Evolutionary conservation across 64 coral and sea anemone genomes (phyloP), one percentile per base, ranked within the genome.

Genomic region (Platygyra sinensis): DNA sequence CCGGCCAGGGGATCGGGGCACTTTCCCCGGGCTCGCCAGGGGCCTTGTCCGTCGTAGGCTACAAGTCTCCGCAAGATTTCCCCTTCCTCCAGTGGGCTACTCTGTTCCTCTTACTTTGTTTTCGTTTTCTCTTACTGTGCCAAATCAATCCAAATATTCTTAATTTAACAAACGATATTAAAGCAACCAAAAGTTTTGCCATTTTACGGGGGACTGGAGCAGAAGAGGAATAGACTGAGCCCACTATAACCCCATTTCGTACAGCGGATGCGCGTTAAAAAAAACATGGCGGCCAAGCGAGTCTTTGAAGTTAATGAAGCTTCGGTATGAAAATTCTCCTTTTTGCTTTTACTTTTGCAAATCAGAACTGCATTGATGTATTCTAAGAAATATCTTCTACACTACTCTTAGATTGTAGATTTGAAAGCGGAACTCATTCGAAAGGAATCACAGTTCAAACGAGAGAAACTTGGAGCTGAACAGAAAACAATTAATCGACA

Each of bases 371-470:
- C 42, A 62, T 80, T 55, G 2, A 1, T n/a, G 1, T 30, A 10
- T 12, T n/a, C 52, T 71, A 22, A 42, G 8, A 59, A 32, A 74
- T 19, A 38, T 83, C 2, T 88, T 7, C n/a, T 31, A 61, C 2
- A 19, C 61, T 73, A 49, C 36, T 89, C 22, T 13, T 25, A 99
- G 97, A 76, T 99, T 74, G 97, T 99, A 9, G 97, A 99, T 63
- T 80, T 99, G 49, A 99, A 96, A 82, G 97, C 97, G 2, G 97
- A 99, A 38, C 89, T 99, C 54, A 93, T 93, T 78, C 91, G 97
- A 15, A 99, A 99, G 62, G 97, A 99, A 67, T 81, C 75, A 14
- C 33, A 60, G 60, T 77, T 83, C 60, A 92, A 88, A 81, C 62
- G 82, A 84, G 80, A 86, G 52, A 87, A 72, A 85, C 64, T 83